Conservation (phyloP, 2,797 vertebrate species). For the Macropodus opercularis region DNA sequence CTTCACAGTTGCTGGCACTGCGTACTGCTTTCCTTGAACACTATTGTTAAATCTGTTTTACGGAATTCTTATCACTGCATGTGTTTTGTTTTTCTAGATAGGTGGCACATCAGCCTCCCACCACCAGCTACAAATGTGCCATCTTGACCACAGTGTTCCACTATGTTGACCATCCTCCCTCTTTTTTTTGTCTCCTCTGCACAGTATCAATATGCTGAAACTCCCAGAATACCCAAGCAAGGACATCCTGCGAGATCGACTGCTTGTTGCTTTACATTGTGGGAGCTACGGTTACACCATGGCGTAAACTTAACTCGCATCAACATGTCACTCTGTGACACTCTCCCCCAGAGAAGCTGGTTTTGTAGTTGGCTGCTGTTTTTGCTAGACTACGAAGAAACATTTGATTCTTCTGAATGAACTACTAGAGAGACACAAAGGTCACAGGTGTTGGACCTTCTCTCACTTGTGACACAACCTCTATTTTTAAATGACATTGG, state of each 20-base stretch:
- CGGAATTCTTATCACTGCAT: constrained; percentile 17
- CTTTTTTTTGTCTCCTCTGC: constrained; percentile 23
- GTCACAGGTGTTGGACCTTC: neutral
- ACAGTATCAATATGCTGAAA: constrained; percentile 99
- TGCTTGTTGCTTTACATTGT: constrained; percentile 96
- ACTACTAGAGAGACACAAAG: constrained; percentile 18
- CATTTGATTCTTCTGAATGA: constrained; percentile 6
- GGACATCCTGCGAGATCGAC: constrained; percentile 92
- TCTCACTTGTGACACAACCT: constrained; percentile 12
- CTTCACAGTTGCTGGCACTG: constrained; percentile 8
- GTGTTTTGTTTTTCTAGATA: constrained; percentile 1
- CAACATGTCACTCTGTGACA: neutral
- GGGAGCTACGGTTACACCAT: constrained; percentile 99
- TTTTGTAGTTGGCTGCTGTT: constrained; percentile 28
- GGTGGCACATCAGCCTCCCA: neutral
- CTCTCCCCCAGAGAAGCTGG: constrained; percentile 7
- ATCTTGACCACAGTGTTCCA: constrained; percentile 3
- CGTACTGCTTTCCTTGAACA: neutral
- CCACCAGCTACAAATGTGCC: neutral
- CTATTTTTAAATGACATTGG: constrained; percentile 4
- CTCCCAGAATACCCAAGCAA: constrained; percentile 96
- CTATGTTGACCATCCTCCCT: neutral
- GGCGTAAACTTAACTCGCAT: constrained; percentile 88
- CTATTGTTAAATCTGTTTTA: constrained; percentile 23
- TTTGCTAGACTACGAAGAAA: constrained; percentile 35